Percentiles rank a stretch among this genome's conserved stretches.
Evolutionary conservation across 2,888 invertebrate species (phyloP).

Genomic region (Watsonalla binaria): DNA sequence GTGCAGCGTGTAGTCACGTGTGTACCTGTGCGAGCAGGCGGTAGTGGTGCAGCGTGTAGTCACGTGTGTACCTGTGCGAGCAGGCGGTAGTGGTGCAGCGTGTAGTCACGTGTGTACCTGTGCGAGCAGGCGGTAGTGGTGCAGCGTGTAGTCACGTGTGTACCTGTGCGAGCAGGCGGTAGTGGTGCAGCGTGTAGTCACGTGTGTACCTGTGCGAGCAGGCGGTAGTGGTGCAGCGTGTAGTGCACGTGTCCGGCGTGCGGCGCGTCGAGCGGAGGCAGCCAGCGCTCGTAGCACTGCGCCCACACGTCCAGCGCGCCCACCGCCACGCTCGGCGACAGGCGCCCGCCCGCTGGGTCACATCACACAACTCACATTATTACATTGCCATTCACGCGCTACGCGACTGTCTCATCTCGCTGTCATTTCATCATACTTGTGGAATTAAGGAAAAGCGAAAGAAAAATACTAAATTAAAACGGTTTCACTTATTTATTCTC

Average conservation of each 20-base stretch:
- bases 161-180: slow-evolving; percentile 4
- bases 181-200: background rate
- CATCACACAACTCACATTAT: background rate
- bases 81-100: slow-evolving; percentile 2
- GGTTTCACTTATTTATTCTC: no score
- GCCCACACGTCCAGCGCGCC: slow-evolving; percentile 86
- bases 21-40: slow-evolving; percentile 4
- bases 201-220: slow-evolving; percentile 7
- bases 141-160: slow-evolving; percentile 2
- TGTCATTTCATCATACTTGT: no score
- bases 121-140: background rate
- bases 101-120: slow-evolving; percentile 5
- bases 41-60: background rate
- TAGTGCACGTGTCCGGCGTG: slow-evolving; percentile 83
- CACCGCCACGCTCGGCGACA: slow-evolving; percentile 75
- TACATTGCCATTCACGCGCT: no score
- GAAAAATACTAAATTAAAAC: no score
- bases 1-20: slow-evolving; percentile 1
- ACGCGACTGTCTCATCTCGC: no score
- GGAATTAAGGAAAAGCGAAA: no score
- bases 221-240: slow-evolving; percentile 2
- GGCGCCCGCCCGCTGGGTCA: slow-evolving; percentile 13
- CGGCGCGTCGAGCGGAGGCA: slow-evolving; percentile 87
- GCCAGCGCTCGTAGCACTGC: slow-evolving; percentile 94
- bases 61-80: slow-evolving; percentile 5